Base-by-base conservation (phyloP, 2,888 invertebrate species). In the Phorcus lineatus region DNA sequence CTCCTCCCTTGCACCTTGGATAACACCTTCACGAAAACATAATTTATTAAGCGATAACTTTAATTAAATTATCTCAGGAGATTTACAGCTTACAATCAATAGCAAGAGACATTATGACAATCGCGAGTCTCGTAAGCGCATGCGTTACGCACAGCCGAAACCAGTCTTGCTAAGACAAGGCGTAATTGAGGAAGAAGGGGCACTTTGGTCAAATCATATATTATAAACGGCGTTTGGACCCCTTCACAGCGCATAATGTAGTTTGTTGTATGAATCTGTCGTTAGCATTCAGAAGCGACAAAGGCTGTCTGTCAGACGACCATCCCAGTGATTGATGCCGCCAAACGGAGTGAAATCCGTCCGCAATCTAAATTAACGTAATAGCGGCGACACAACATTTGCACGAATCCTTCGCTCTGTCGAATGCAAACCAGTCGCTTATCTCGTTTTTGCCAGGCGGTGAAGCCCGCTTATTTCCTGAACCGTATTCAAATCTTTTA, bases 11-110 rank as follows among this genome's bases (percentile, higher is more conserved):
- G 28, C 62, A 62, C 62, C 28, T 62, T 62, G 62, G 17, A 24
- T 24, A 28, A 75, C 54, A 66, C 52, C 78, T 66, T 78, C 78
- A 47, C 82, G 75, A 80, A 78, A 78, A 80, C 82, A 78, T 82
- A 82, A 82, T 82, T 82, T 82, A 82, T 82, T 80, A 80, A 82
- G 82, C 77, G 82, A 82, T 82, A 82, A 82, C 82, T 80, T 82
- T 82, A 82, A 82, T 82, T 80, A 82, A 80, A 82, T 82, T 82
- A 82, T 82, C 79, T 78, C 74, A 75, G 74, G 55, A 77, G 82
- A 82, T 82, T 82, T 81, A 81, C 78, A 28, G 81, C 54, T 62
- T 19, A n/a, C 66, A 31, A 75, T 81, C 78, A 78, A 81, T 78
- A 53, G 75, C 28, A 13, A n/a, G 24, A 24, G 47, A 24, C 28